Percentiles rank a stretch among this genome's conserved stretches.
These are phyloP conservation scores for Ctenopoma multispine DNA, from an alignment of 2,797 vertebrate species.

Conservation along the genomic window DNA sequence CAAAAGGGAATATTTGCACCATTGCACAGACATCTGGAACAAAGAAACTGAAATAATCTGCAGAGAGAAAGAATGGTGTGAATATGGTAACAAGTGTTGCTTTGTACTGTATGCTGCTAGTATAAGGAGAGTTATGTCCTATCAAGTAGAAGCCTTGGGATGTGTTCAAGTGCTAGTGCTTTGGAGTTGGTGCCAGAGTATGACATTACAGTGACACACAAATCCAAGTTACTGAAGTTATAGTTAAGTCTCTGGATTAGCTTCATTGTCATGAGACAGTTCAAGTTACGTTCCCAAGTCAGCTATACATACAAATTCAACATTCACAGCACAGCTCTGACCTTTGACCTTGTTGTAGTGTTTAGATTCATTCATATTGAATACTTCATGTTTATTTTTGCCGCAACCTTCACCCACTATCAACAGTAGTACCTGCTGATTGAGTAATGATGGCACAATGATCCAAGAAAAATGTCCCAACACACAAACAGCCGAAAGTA, in stretches of 20 bases:
- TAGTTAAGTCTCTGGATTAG: neutral
- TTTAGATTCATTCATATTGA: neutral
- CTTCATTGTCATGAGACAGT: constrained; percentile 2
- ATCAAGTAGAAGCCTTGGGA: no score
- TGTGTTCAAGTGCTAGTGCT: constrained; percentile 3
- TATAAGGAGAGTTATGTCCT: no score
- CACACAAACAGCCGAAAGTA: constrained; percentile 12
- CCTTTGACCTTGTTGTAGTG: constrained; percentile 11
- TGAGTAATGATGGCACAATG: constrained; percentile 6
- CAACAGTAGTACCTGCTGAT: constrained; percentile 15
- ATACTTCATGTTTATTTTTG: neutral
- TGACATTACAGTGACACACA: neutral
- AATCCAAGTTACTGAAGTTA: constrained; percentile 35
- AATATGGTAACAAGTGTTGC: no score
- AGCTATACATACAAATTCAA: neutral
- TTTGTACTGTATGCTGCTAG: no score
- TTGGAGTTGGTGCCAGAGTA: neutral
- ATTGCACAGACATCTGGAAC: no score
- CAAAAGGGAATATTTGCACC: no score
- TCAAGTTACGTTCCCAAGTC: neutral
- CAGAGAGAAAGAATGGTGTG: no score
- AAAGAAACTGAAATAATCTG: no score
- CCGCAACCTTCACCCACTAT: constrained; percentile 18
- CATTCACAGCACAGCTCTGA: neutral
- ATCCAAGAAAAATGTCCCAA: constrained; percentile 20